phyloP scores from a whole-genome alignment of 1,140 invertebrate genomes.

The Halyomorpha halys region DNA sequence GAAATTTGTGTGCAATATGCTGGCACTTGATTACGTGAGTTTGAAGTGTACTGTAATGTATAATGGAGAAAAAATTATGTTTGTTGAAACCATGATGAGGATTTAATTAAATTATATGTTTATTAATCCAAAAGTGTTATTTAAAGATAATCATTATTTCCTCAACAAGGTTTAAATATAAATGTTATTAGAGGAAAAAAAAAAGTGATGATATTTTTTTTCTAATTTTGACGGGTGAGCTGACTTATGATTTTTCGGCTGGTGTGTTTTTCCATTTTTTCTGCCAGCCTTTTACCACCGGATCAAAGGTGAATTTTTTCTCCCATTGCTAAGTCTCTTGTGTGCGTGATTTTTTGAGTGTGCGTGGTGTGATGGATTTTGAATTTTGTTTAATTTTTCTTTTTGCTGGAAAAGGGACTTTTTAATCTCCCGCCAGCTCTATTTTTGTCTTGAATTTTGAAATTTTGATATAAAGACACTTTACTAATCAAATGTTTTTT shows the following conservation, averaged over 20 bases:
- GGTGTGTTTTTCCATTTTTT: slow-evolving; percentile 15
- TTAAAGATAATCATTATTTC: neutral
- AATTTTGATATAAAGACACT: slow-evolving; percentile 19
- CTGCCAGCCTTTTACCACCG: slow-evolving; percentile 5
- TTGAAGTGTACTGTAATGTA: neutral
- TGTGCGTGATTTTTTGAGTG: slow-evolving; percentile 14
- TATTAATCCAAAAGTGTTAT: neutral
- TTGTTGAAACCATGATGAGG: slow-evolving; percentile 7
- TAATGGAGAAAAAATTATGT: slow-evolving; percentile 4
- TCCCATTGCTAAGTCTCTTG: neutral
- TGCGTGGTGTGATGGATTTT: slow-evolving; percentile 21
- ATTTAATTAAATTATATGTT: neutral
- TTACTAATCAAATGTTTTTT: slow-evolving; percentile 24
- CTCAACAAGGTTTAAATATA: neutral
- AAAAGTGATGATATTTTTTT: neutral
- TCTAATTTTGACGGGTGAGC: slow-evolving; percentile 15
- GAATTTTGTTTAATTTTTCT: slow-evolving; percentile 9
- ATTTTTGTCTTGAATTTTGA: slow-evolving; percentile 31
- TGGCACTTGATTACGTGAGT: slow-evolving; percentile 14
- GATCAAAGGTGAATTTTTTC: slow-evolving; percentile 8
- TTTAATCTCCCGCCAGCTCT: slow-evolving; percentile 9
- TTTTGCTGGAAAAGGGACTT: slow-evolving; percentile 21
- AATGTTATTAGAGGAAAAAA: neutral
- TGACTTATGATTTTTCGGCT: slow-evolving; percentile 19
- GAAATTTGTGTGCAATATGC: slow-evolving; percentile 15